Conservation (phyloP, 1,140 invertebrate genomes). For the Chelonus insularis region DNA sequence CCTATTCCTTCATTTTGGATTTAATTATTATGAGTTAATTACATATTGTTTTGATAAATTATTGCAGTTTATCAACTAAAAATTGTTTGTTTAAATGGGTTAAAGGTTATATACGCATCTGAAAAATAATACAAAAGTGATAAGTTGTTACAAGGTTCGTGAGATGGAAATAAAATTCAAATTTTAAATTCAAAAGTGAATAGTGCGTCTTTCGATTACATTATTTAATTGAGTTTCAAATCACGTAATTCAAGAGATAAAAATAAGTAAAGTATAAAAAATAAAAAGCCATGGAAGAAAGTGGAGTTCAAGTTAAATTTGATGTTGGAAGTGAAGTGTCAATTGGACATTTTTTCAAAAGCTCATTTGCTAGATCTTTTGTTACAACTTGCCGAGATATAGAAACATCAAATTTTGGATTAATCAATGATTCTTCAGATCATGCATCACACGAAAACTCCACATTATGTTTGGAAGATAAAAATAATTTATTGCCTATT, state of each 20-base stretch:
- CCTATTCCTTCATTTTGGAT: too few species aligned
- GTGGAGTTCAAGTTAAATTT: constrained; percentile 46
- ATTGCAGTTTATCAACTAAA: too few species aligned
- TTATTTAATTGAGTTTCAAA: neutral
- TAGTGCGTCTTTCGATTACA: neutral
- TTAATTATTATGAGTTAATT: too few species aligned
- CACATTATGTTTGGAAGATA: neutral
- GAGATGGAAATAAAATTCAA: too few species aligned
- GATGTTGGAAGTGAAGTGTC: constrained; percentile 55
- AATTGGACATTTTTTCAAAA: constrained; percentile 55
- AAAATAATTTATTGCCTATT: neutral
- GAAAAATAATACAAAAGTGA: too few species aligned
- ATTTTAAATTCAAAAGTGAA: too few species aligned
- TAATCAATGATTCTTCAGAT: constrained; percentile 34
- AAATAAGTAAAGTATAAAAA: too few species aligned
- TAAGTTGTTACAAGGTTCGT: too few species aligned
- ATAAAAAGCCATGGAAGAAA: constrained; percentile 35
- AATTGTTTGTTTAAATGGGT: too few species aligned
- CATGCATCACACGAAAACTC: neutral
- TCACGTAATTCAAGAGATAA: too few species aligned
- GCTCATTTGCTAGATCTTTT: constrained; percentile 57
- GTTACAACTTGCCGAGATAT: constrained; percentile 45
- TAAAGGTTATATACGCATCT: too few species aligned
- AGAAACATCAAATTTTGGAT: constrained; percentile 54
- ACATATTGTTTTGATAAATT: too few species aligned